phyloP scores from a whole-genome alignment of 1,140 invertebrate genomes.

The Neodiprion fabricii region DNA sequence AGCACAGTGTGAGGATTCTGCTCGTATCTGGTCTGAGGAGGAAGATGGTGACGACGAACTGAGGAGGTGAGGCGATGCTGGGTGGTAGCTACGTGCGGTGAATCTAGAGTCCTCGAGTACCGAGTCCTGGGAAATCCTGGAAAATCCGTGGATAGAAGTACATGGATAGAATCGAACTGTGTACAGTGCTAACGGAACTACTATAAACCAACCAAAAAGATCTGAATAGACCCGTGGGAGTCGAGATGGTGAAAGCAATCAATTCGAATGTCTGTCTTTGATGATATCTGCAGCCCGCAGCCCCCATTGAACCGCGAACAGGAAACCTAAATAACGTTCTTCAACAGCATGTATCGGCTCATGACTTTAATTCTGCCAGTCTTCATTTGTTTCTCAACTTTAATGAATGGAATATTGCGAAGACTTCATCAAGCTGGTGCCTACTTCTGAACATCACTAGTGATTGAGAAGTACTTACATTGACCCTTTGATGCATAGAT shows the following conservation, averaged over 20 bases:
- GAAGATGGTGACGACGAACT: not conserved
- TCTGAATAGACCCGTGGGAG: constrained; percentile 6
- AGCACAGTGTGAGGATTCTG: not conserved
- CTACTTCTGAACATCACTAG: too few relatives aligned
- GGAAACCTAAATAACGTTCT: too few relatives aligned
- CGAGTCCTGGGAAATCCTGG: constrained; percentile 11
- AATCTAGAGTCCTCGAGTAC: constrained; percentile 25
- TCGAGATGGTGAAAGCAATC: not conserved
- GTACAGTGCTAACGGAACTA: constrained; percentile 22
- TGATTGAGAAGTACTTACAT: too few relatives aligned
- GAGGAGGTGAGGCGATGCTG: constrained; percentile 26
- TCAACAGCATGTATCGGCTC: too few relatives aligned
- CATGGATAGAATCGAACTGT: constrained; percentile 30
- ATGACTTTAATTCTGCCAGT: too few relatives aligned
- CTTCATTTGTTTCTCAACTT: too few relatives aligned
- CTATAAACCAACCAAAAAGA: constrained; percentile 21
- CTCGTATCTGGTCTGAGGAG: too few relatives aligned
- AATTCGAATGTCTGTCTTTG: constrained; percentile 1
- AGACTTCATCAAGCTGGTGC: too few relatives aligned
- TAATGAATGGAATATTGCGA: too few relatives aligned
- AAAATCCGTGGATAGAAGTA: not conserved
- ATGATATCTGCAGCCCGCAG: too few relatives aligned
- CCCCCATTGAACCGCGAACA: too few relatives aligned
- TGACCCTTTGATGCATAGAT: too few relatives aligned
- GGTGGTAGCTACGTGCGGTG: constrained; percentile 33